Conservation (phyloP, 2,113 vertebrate species). For the Genyomyrus donnyi region DNA sequence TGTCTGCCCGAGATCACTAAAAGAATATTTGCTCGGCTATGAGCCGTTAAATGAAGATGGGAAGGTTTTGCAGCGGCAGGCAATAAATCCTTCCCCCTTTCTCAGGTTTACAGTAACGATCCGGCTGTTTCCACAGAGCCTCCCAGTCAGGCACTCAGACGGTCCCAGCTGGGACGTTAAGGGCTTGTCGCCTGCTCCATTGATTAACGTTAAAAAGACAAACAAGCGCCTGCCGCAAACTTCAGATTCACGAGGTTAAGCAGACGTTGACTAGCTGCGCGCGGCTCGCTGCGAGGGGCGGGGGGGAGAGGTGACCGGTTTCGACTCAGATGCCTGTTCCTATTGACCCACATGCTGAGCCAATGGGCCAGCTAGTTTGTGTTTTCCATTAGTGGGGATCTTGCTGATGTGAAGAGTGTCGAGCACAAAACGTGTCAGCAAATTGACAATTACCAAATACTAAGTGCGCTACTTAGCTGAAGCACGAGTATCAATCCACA, state of each 20-base stretch:
- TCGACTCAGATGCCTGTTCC: neutral
- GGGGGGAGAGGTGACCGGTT: neutral
- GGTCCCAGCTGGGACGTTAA: constrained; percentile 35
- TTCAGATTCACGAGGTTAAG: constrained; percentile 41
- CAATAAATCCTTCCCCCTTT: constrained; percentile 36
- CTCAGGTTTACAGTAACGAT: constrained; percentile 44
- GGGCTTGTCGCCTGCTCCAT: constrained; percentile 32
- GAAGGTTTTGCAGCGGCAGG: constrained; percentile 31
- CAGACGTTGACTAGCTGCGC: neutral
- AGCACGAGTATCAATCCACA: constrained; percentile 13
- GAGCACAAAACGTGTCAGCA: neutral
- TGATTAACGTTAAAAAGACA: constrained; percentile 46
- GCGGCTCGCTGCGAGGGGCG: neutral
- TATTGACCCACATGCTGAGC: neutral
- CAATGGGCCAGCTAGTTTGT: constrained; percentile 10
- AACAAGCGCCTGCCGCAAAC: constrained; percentile 37
- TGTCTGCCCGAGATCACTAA: neutral
- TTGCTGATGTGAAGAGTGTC: neutral
- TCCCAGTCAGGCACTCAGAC: constrained; percentile 21
- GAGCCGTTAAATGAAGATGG: constrained; percentile 20
- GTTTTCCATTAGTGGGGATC: neutral
- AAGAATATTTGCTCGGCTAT: constrained; percentile 9
- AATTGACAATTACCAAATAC: neutral
- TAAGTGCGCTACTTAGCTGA: neutral
- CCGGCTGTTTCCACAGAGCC: constrained; percentile 39